Conservation (phyloP, 2,888 invertebrate species). For the Xestia ashworthii region DNA sequence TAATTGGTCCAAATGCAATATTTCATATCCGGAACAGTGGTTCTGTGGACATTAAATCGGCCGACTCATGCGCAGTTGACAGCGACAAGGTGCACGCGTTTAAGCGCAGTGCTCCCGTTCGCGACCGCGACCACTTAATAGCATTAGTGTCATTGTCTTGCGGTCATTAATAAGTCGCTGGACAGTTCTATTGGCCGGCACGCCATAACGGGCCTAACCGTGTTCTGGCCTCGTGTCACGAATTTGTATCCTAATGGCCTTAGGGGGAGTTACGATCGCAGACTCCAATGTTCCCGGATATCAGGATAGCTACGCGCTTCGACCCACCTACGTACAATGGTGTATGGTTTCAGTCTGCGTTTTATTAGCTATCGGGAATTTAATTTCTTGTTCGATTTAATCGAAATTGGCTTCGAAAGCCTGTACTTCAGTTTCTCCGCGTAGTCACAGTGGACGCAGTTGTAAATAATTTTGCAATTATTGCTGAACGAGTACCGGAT, state of each 20-base stretch:
- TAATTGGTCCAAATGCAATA: slow-evolving; percentile 63
- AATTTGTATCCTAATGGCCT: slow-evolving; percentile 80
- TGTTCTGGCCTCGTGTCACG: slow-evolving; percentile 83
- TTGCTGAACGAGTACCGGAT: slow-evolving; percentile 32
- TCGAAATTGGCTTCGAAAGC: slow-evolving; percentile 27
- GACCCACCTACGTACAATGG: slow-evolving; percentile 66
- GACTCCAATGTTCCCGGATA: slow-evolving; percentile 70
- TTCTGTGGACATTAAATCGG: slow-evolving; percentile 58
- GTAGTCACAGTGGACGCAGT: background rate
- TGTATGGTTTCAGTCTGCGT: slow-evolving; percentile 65
- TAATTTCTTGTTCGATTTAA: slow-evolving; percentile 55
- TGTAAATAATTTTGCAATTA: slow-evolving; percentile 46
- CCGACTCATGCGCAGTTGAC: slow-evolving; percentile 64
- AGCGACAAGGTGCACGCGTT: slow-evolving; percentile 75
- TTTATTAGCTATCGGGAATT: slow-evolving; percentile 64
- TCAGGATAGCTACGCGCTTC: slow-evolving; percentile 61
- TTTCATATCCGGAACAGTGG: slow-evolving; percentile 56
- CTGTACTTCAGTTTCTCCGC: slow-evolving; percentile 22
- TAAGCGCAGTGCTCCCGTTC: slow-evolving; percentile 78
- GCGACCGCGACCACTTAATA: slow-evolving; percentile 83
- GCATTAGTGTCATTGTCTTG: slow-evolving; percentile 87
- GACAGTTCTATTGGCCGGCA: slow-evolving; percentile 87
- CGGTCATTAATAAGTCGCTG: slow-evolving; percentile 86
- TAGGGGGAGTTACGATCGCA: slow-evolving; percentile 70
- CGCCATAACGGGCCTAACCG: slow-evolving; percentile 82